Conservation (phyloP, 2,113 vertebrate species). For the Amia ocellicauda region DNA sequence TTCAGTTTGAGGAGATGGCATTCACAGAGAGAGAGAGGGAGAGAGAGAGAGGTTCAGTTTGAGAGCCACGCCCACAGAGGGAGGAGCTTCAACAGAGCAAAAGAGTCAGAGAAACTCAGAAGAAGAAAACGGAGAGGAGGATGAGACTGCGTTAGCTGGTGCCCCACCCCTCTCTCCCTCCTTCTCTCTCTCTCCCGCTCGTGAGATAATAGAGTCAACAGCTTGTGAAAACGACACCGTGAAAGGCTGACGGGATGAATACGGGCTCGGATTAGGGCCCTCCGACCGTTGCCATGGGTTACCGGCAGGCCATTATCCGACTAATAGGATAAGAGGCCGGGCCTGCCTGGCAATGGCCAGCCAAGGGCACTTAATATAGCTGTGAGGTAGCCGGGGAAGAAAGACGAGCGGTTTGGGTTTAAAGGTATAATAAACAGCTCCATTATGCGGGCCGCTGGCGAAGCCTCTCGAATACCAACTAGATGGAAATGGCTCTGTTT, state of each 20-base stretch:
- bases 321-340: slow-evolving; percentile 43
- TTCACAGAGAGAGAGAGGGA: too few relatives aligned
- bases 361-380: slow-evolving; percentile 32
- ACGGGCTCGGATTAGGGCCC: slow-evolving; percentile 35
- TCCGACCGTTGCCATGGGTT: slow-evolving; percentile 42
- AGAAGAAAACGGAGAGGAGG: too few relatives aligned
- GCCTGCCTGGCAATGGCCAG: slow-evolving; percentile 28
- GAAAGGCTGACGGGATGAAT: slow-evolving; percentile 25
- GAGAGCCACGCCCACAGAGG: too few relatives aligned
- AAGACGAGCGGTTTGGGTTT: slow-evolving; percentile 18
- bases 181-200: slow-evolving; percentile 1
- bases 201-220: slow-evolving; percentile 33
- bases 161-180: slow-evolving; percentile 1
- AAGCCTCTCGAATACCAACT: slow-evolving; percentile 3
- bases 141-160: too few relatives aligned
- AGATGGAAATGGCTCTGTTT: slow-evolving; percentile 2
- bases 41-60: too few relatives aligned
- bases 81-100: too few relatives aligned
- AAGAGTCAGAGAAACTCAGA: too few relatives aligned
- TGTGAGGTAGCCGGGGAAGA: slow-evolving; percentile 12
- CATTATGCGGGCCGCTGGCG: slow-evolving; percentile 7
- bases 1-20: too few relatives aligned
- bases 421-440: slow-evolving; percentile 17
- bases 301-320: slow-evolving; percentile 35
- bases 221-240: slow-evolving; percentile 35